Conservation (phyloP, 2,888 invertebrate genomes). For the Lepidocyrtoides sp. region DNA sequence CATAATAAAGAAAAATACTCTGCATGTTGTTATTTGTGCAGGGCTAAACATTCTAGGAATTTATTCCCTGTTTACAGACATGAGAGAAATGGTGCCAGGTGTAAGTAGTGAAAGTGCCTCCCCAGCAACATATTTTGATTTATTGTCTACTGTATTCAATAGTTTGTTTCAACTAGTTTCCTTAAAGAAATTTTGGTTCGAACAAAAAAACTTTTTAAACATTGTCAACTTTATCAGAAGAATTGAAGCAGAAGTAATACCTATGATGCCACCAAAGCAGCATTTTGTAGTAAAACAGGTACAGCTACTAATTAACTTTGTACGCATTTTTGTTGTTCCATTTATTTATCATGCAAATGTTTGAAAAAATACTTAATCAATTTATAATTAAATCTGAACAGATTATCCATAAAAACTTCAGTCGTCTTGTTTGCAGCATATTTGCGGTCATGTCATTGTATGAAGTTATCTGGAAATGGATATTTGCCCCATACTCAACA, state of each 20-base stretch:
- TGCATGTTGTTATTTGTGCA: neutral
- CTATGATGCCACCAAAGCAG: too few species aligned
- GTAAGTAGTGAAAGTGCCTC: neutral
- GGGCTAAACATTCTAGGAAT: neutral
- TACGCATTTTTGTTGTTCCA: too few species aligned
- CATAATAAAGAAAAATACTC: neutral
- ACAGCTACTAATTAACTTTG: too few species aligned
- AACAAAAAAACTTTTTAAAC: neutral
- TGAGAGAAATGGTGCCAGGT: neutral
- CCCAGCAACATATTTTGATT: constrained; percentile 15
- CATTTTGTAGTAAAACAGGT: too few species aligned
- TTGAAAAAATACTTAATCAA: too few species aligned
- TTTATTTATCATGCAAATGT: too few species aligned
- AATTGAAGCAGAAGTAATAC: neutral
- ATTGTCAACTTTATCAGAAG: neutral
- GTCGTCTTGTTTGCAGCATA: neutral
- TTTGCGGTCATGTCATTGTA: constrained; percentile 27
- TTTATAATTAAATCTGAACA: neutral
- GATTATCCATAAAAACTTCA: neutral
- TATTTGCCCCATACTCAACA: neutral
- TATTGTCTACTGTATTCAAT: neutral
- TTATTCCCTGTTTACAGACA: neutral
- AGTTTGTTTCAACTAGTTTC: neutral
- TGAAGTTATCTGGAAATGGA: neutral
- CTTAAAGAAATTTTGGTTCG: neutral